Percentiles rank a stretch among this genome's conserved stretches.
phyloP scores from a whole-genome alignment of 37 sponge, comb jelly and placozoan genomes.

The Dysidea cf. avara region DNA sequence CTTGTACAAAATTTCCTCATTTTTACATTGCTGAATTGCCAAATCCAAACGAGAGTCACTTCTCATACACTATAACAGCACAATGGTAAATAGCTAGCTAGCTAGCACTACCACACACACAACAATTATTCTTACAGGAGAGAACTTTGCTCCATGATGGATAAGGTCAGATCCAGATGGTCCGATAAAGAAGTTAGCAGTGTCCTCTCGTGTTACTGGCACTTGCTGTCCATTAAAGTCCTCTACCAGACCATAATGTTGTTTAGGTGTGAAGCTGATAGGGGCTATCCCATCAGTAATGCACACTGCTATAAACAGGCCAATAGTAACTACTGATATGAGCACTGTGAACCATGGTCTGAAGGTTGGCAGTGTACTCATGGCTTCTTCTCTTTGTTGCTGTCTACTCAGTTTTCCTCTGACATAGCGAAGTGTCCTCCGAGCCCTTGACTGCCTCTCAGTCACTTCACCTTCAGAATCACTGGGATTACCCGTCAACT shows the following conservation, averaged over 20 bases:
- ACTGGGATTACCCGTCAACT: background rate
- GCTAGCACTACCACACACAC: too few species aligned
- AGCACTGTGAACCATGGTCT: constrained; percentile 81
- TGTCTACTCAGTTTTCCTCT: too few species aligned
- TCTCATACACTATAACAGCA: background rate
- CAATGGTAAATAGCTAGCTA: too few species aligned
- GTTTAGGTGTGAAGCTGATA: constrained; percentile 39
- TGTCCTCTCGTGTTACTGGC: constrained; percentile 9
- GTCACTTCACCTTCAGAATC: constrained; percentile 29
- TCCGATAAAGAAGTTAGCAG: constrained; percentile 89
- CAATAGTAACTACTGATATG: constrained; percentile 51
- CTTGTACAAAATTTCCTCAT: too few species aligned
- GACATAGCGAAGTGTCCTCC: too few species aligned
- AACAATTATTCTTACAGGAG: constrained; percentile 51
- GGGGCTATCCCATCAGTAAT: constrained; percentile 38
- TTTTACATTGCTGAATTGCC: background rate
- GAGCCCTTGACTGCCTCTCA: too few species aligned
- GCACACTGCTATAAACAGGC: constrained; percentile 41
- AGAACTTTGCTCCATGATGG: constrained; percentile 82
- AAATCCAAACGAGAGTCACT: background rate
- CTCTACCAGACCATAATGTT: background rate
- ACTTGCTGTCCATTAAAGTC: constrained; percentile 14
- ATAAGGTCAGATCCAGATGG: constrained; percentile 63
- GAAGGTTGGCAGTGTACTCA: constrained; percentile 78
- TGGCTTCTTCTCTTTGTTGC: too few species aligned